A percentile compares a stretch with the other conserved stretches of the same genome.
These are phyloP conservation scores for Thalassaphorura encarpata DNA, from an alignment of 1,140 invertebrate genomes.

Conservation along the genomic window DNA sequence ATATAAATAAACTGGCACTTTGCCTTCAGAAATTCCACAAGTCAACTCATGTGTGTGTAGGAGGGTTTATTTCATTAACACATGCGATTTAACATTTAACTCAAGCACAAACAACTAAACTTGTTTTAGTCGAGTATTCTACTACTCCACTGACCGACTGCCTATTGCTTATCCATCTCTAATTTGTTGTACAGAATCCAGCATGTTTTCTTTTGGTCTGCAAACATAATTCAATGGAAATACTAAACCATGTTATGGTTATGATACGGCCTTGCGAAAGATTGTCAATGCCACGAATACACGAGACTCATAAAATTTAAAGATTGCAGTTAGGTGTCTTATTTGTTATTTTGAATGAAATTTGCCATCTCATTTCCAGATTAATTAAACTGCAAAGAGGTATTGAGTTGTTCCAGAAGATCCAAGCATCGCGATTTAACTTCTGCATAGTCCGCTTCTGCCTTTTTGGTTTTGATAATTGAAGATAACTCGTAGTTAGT, in stretches of 20 bases:
- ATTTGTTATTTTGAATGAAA: not conserved
- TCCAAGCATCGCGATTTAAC: slow-evolving; percentile 41
- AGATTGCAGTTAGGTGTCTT: not conserved
- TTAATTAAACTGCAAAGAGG: slow-evolving; percentile 8
- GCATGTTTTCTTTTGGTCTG: too few relatives aligned
- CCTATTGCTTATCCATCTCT: too few relatives aligned
- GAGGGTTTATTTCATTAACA: too few relatives aligned
- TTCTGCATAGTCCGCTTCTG: slow-evolving; percentile 52
- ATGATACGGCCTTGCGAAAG: not conserved
- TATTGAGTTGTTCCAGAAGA: slow-evolving; percentile 22
- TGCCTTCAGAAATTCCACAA: too few relatives aligned
- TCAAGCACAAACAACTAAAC: too few relatives aligned
- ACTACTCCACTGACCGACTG: too few relatives aligned
- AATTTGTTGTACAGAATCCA: too few relatives aligned
- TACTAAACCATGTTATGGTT: not conserved
- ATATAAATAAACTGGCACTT: too few relatives aligned
- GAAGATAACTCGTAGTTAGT: slow-evolving; percentile 53
- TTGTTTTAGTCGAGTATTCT: too few relatives aligned
- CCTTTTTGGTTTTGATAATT: slow-evolving; percentile 51
- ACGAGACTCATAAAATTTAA: not conserved
- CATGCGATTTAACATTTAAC: too few relatives aligned
- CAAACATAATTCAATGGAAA: not conserved
- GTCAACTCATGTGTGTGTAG: too few relatives aligned
- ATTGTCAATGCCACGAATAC: not conserved
- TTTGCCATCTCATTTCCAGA: too few relatives aligned